These are phyloP conservation scores for Resseliella maxima DNA, from an alignment of 2,888 invertebrate species.

Conservation along the genomic window DNA sequence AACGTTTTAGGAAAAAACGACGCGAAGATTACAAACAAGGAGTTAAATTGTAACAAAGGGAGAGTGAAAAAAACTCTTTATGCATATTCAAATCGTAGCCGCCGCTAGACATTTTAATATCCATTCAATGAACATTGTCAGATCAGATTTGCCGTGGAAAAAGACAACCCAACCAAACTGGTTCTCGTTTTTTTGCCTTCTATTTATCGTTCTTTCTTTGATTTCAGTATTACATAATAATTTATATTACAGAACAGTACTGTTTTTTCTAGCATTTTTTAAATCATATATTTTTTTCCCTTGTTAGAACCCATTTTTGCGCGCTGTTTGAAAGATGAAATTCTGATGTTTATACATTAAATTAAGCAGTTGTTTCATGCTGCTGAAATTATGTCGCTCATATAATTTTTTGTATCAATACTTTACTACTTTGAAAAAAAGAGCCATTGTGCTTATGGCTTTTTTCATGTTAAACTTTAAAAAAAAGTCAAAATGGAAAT, in stretches of 20 bases:
- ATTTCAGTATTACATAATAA: slow-evolving; percentile 42
- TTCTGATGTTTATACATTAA: slow-evolving; percentile 5
- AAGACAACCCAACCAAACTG: not conserved
- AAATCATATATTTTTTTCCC: not conserved
- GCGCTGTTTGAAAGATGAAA: not conserved
- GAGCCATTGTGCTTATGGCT: not conserved
- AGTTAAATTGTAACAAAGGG: slow-evolving; percentile 9
- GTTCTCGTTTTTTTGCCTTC: not conserved
- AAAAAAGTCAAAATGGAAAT: not conserved
- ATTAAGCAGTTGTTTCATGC: slow-evolving; percentile 46
- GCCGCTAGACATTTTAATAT: slow-evolving; percentile 53
- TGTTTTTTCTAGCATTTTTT: not conserved
- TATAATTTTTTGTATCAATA: not conserved
- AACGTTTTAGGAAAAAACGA: not conserved
- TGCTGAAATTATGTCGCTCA: slow-evolving; percentile 1
- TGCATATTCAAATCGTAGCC: slow-evolving; percentile 34
- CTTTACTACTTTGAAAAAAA: not conserved
- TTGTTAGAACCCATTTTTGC: not conserved
- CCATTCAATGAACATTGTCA: slow-evolving; percentile 43
- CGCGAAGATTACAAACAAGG: not conserved
- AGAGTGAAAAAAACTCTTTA: slow-evolving; percentile 39
- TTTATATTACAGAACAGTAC: slow-evolving; percentile 5
- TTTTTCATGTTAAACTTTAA: not conserved
- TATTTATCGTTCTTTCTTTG: slow-evolving; percentile 42
- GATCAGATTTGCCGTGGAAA: not conserved